These are phyloP conservation scores for Amia ocellicauda DNA, from an alignment of 2,113 vertebrate genomes.

Conservation along the genomic window DNA sequence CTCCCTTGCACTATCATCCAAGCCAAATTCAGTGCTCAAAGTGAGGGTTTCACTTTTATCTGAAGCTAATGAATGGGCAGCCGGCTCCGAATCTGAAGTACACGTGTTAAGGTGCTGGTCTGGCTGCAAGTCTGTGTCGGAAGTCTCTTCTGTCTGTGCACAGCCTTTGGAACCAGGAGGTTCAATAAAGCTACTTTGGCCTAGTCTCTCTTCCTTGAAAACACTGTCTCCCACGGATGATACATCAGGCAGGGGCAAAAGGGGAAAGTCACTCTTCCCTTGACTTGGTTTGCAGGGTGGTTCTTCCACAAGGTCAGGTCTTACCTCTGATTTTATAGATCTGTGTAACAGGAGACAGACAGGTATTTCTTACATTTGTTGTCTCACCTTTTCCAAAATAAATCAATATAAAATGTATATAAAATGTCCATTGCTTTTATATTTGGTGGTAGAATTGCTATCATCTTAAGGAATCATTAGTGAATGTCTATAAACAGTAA, in stretches of 20 bases:
- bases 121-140: neutral
- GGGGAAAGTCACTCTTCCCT: constrained; percentile 36
- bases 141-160: constrained; percentile 10
- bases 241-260: constrained; percentile 61
- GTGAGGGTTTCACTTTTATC: neutral
- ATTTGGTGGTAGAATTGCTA: no score
- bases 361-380: no score
- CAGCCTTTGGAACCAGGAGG: constrained; percentile 27
- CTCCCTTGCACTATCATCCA: constrained; percentile 33
- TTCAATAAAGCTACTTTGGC: constrained; percentile 29
- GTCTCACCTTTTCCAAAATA: no score
- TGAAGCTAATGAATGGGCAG: constrained; percentile 25
- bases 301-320: constrained; percentile 56
- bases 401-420: no score
- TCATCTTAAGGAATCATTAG: no score
- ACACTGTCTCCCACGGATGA: constrained; percentile 44
- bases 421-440: no score
- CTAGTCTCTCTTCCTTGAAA: neutral
- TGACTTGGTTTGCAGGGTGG: constrained; percentile 30
- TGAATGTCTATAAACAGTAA: no score
- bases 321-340: constrained; percentile 22
- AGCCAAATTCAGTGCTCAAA: constrained; percentile 32
- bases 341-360: constrained; percentile 22
- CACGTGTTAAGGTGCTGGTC: constrained; percentile 35
- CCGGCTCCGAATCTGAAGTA: constrained; percentile 43